phyloP scores from a whole-genome alignment of 2,888 invertebrate genomes.

The Scaptomyza cyrtandrae region DNA sequence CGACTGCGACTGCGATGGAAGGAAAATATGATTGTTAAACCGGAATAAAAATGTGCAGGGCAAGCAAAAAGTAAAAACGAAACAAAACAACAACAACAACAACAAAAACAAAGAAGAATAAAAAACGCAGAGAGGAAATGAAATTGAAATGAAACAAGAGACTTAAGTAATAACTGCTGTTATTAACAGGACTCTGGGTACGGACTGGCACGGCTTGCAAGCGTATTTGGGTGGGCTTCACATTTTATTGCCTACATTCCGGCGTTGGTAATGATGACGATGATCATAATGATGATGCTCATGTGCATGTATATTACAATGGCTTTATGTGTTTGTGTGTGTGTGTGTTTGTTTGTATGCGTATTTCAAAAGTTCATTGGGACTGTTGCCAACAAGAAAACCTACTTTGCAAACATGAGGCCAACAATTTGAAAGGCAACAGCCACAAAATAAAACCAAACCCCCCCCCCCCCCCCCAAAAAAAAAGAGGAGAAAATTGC shows the following conservation, averaged over 20 bases:
- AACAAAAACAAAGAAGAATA: no score
- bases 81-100: no score
- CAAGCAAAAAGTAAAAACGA: constrained; percentile 10
- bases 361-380: constrained; percentile 41
- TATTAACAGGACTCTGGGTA: constrained; percentile 60
- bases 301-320: constrained; percentile 7
- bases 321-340: constrained; percentile 8
- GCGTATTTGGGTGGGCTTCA: constrained; percentile 14
- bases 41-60: constrained; percentile 10
- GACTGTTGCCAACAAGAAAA: constrained; percentile 63
- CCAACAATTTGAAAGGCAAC: constrained; percentile 41
- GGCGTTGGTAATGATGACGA: constrained; percentile 7
- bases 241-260: constrained; percentile 56
- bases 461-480: no score
- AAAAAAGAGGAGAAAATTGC: constrained; percentile 22
- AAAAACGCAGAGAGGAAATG: constrained; percentile 40
- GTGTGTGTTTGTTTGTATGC: constrained; percentile 12
- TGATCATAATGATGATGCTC: constrained; percentile 6
- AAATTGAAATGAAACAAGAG: constrained; percentile 71
- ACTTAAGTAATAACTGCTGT: constrained; percentile 72
- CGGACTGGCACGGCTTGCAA: constrained; percentile 15
- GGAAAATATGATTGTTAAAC: constrained; percentile 28
- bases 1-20: constrained; percentile 14
- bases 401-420: constrained; percentile 62
- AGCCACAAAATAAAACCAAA: constrained; percentile 11